Conservation (phyloP, 2,888 invertebrate genomes). For the Pyralis farinalis region DNA sequence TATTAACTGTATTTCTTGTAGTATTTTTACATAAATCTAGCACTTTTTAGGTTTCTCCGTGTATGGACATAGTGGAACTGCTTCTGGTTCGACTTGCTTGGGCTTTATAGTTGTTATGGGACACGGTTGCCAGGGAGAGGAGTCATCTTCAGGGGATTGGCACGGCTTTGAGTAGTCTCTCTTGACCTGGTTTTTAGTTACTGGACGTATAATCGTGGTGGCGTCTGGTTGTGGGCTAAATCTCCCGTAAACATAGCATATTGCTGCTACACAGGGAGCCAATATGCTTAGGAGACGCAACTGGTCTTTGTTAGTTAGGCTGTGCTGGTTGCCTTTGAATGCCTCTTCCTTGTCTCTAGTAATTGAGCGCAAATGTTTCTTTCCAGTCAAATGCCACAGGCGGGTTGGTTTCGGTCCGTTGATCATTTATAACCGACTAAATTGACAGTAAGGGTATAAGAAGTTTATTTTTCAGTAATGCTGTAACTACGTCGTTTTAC, state of each 20-base stretch:
- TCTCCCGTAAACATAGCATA: slow-evolving; percentile 25
- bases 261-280: slow-evolving; percentile 3
- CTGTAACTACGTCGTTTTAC: too few relatives aligned
- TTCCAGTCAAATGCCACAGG: slow-evolving; percentile 47
- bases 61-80: background rate
- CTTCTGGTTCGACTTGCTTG: background rate
- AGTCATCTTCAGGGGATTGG: background rate
- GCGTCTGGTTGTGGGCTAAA: slow-evolving; percentile 20
- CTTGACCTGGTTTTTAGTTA: background rate
- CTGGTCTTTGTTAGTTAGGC: slow-evolving; percentile 19
- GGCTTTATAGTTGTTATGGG: background rate
- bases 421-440: too few relatives aligned
- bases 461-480: too few relatives aligned
- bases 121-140: background rate
- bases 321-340: slow-evolving; percentile 7
- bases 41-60: background rate
- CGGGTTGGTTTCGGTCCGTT: slow-evolving; percentile 51
- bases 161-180: background rate
- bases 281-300: slow-evolving; percentile 22
- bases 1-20: too few relatives aligned
- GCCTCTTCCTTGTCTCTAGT: slow-evolving; percentile 25
- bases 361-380: slow-evolving; percentile 30
- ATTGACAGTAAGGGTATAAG: too few relatives aligned
- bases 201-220: slow-evolving; percentile 4
- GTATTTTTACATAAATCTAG: too few relatives aligned